These are phyloP conservation scores for Alectoris magna DNA, from an alignment of 2,797 vertebrate species.

Conservation along the genomic window DNA sequence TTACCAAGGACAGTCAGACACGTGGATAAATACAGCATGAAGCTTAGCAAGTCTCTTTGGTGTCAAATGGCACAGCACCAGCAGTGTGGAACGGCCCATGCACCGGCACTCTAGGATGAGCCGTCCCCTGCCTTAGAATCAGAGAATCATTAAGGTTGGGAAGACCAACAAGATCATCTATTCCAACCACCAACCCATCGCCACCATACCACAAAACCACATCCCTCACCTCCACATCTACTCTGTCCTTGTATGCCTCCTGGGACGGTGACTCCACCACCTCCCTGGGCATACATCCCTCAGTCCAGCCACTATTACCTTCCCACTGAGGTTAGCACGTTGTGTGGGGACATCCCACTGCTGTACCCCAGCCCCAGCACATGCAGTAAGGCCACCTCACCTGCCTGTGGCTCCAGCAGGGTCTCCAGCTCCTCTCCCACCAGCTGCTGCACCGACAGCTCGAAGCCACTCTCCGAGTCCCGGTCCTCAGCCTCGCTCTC, in stretches of 20 bases:
- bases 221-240: too few relatives aligned
- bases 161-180: too few relatives aligned
- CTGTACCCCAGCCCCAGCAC: not conserved
- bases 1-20: not conserved
- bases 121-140: not conserved
- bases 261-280: too few relatives aligned
- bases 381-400: slow-evolving; percentile 62
- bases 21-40: accelerated
- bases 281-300: not conserved
- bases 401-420: slow-evolving; percentile 82
- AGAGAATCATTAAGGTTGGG: too few relatives aligned
- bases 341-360: not conserved
- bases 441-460: slow-evolving; percentile 85
- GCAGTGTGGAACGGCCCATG: too few relatives aligned
- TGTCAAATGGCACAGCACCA: not conserved
- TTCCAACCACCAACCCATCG: too few relatives aligned
- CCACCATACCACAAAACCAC: too few relatives aligned
- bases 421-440: slow-evolving; percentile 88
- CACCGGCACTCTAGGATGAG: accelerated
- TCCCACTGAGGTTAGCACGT: not conserved
- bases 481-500: slow-evolving; percentile 90
- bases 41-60: not conserved
- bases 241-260: too few relatives aligned
- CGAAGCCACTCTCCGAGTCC: slow-evolving; percentile 85
- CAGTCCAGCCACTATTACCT: not conserved